Evolutionary conservation across 2,113 vertebrate species (phyloP), one percentile per base, ranked within the genome.

Genomic region (Tupaia tana): DNA sequence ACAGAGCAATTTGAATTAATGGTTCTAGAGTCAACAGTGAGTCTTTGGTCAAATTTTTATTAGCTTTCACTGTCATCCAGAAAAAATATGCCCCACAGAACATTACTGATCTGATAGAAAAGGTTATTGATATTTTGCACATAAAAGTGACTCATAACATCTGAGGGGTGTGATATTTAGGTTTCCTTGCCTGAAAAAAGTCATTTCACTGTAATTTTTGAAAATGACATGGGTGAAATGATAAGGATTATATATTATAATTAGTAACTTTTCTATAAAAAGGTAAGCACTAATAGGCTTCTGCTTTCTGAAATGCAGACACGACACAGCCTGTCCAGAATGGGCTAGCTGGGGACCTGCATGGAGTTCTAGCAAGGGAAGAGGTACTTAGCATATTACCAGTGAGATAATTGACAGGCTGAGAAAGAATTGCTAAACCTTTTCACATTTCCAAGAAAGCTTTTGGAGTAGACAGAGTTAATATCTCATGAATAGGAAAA

Each of bases 21-120:
- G 63, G 18, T 61, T 19, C 52, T 11, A 29, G 11, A 80, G 56
- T 90, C 73, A 59, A 58, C 10, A 56, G 54, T 29, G 69, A 88
- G 34, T 88, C 83, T 27, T 83, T 81, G 66, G 66, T 95, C 70
- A 94, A 91, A 78, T 86, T 70, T n/a, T 87, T 52, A 86, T 63
- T 10, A 73, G 16, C 22, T 10, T 81, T 89, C 29, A 58, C 29
- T 20, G 70, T 93, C 19, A 71, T 59, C 74, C 22, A 59, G 4
- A 24, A 83, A 59, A 24, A n/a, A 22, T 3, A 79, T 25, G 69
- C 3, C 5, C 29, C 25, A n/a, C 15, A 71, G 6, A 63, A 75
- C 22, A 74, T 18, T 84, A 64, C 9, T 83, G 18, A 90, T 52
- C 90, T 54, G 24, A 69, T 86, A 92, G 14, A 86, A 54, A 82